These are phyloP conservation scores for Cosmorhoe ocellata DNA, from an alignment of 2,888 invertebrate species.

Conservation along the genomic window DNA sequence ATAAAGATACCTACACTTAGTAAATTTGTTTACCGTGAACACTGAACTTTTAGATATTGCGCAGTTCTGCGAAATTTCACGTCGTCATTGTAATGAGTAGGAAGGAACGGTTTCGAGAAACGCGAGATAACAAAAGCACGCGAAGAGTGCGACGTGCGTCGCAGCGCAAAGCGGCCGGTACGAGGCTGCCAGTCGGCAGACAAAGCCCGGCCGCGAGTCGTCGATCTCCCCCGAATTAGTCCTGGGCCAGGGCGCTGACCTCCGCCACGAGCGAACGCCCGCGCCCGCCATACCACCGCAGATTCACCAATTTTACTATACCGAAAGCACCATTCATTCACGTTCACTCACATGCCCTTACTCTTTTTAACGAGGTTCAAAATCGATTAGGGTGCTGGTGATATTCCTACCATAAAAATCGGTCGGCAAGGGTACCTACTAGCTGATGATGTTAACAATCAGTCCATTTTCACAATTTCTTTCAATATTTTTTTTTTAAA, in stretches of 20 bases:
- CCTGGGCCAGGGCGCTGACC: slow-evolving; percentile 80
- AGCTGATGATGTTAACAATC: no score
- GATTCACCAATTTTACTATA: slow-evolving; percentile 30
- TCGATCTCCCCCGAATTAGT: slow-evolving; percentile 82
- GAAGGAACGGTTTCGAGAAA: slow-evolving; percentile 37
- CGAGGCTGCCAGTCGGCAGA: slow-evolving; percentile 58
- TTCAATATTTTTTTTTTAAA: no score
- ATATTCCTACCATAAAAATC: background rate
- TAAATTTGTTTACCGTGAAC: slow-evolving; percentile 29
- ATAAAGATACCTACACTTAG: slow-evolving; percentile 11
- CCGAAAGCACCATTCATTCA: slow-evolving; percentile 23
- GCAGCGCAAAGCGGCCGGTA: slow-evolving; percentile 30
- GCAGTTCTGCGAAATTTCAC: slow-evolving; percentile 32
- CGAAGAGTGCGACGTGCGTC: slow-evolving; percentile 43
- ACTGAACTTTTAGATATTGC: slow-evolving; percentile 19
- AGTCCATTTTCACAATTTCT: no score
- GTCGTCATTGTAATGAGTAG: slow-evolving; percentile 35
- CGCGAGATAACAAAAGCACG: slow-evolving; percentile 55
- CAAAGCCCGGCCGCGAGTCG: slow-evolving; percentile 77
- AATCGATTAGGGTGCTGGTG: slow-evolving; percentile 2
- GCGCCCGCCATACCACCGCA: slow-evolving; percentile 41
- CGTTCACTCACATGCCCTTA: slow-evolving; percentile 16
- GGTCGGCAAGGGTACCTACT: background rate
- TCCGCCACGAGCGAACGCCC: slow-evolving; percentile 51
- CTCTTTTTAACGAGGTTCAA: slow-evolving; percentile 6